Conservation (phyloP, 2,888 invertebrate genomes). For the Chymomyza procnemis region DNA sequence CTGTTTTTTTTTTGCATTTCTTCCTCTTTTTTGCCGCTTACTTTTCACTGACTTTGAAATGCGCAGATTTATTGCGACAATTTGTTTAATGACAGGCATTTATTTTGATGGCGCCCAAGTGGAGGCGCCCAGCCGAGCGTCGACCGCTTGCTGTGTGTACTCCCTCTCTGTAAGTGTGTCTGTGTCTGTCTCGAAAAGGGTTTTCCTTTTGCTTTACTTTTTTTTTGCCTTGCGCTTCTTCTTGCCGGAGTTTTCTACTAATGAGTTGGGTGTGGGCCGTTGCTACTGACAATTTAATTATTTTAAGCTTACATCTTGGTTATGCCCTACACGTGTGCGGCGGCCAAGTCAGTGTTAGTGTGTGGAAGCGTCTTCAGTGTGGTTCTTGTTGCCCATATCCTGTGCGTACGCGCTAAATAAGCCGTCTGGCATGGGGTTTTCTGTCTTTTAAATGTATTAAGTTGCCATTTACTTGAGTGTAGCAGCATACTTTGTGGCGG, state of each 20-base stretch:
- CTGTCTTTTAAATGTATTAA: neutral
- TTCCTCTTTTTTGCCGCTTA: conserved; percentile 36
- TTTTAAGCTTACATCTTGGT: conserved; percentile 60
- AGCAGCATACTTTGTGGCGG: conserved; percentile 3
- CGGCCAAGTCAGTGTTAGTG: conserved; percentile 8
- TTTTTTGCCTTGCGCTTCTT: too few species aligned
- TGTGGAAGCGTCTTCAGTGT: neutral
- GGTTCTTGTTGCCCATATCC: neutral
- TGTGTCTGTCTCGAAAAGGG: conserved; percentile 46
- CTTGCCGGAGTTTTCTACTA: conserved; percentile 32
- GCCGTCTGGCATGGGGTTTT: conserved; percentile 33
- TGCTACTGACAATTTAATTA: conserved; percentile 69
- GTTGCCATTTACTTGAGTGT: neutral
- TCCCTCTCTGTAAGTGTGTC: neutral
- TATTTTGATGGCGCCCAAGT: conserved; percentile 65
- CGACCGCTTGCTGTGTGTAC: conserved; percentile 1
- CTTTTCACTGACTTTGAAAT: conserved; percentile 67
- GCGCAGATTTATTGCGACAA: conserved; percentile 74
- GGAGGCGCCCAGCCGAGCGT: conserved; percentile 11
- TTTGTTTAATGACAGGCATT: conserved; percentile 74
- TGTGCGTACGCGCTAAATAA: conserved; percentile 32
- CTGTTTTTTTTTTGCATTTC: neutral
- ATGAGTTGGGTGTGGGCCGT: conserved; percentile 48
- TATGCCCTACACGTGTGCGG: conserved; percentile 14
- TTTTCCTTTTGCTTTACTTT: conserved; percentile 30